These are phyloP conservation scores for Danio choprae DNA, from an alignment of 2,797 vertebrate genomes.

Conservation along the genomic window DNA sequence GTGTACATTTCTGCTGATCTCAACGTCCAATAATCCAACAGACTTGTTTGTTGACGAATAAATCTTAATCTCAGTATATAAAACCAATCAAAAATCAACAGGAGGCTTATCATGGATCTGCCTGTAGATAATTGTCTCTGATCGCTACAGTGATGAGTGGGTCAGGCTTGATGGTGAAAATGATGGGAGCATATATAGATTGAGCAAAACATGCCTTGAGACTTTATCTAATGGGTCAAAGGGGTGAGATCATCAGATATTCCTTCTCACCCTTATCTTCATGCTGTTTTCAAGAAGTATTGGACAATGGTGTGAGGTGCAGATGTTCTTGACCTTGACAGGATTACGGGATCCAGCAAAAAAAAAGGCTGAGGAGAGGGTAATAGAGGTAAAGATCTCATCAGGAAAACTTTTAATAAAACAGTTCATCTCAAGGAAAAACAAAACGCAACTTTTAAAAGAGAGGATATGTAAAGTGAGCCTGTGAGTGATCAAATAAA, in stretches of 20 bases:
- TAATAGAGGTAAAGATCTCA: slow-evolving; percentile 27
- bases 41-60: no score
- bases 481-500: background rate
- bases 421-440: background rate
- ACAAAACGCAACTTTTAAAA: background rate
- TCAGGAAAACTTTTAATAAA: slow-evolving; percentile 18
- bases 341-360: slow-evolving; percentile 17
- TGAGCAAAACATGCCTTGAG: background rate
- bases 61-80: background rate
- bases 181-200: slow-evolving; percentile 41
- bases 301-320: background rate
- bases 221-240: slow-evolving; percentile 44
- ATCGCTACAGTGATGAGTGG: slow-evolving; percentile 27
- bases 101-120: slow-evolving; percentile 32
- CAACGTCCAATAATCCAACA: no score
- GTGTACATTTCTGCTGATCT: no score
- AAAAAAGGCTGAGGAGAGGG: slow-evolving; percentile 4
- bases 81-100: slow-evolving; percentile 17
- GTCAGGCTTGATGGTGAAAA: slow-evolving; percentile 3
- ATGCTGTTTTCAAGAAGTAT: slow-evolving; percentile 1
- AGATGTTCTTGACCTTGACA: slow-evolving; percentile 11
- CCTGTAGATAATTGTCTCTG: slow-evolving; percentile 45
- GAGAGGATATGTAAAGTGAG: background rate
- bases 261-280: slow-evolving; percentile 24
- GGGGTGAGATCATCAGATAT: slow-evolving; percentile 42